Conservation (phyloP, 2,888 invertebrate species). For the Zaprionus lineosus region DNA sequence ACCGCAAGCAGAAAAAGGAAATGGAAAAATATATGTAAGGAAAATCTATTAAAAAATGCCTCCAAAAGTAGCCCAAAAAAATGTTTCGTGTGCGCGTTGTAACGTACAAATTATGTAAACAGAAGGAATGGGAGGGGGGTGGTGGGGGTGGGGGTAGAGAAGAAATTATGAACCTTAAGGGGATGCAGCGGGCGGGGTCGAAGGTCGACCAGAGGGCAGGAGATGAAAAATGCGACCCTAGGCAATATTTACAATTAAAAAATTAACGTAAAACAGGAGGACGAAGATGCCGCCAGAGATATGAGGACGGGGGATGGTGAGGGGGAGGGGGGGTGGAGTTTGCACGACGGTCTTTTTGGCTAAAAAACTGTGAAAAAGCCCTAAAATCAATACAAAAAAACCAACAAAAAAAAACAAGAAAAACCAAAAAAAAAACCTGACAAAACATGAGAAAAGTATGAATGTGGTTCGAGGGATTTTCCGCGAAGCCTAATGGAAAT, state of each 20-base stretch:
- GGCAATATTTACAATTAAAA: conserved; percentile 79
- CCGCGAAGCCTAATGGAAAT: conserved; percentile 72
- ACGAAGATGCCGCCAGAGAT: conserved; percentile 31
- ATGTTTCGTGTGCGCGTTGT: conserved; percentile 72
- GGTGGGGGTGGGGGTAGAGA: not conserved
- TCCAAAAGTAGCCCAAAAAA: conserved; percentile 65
- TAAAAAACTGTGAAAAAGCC: conserved; percentile 73
- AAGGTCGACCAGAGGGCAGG: conserved; percentile 24
- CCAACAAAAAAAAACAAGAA: conserved; percentile 31
- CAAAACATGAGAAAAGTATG: conserved; percentile 64
- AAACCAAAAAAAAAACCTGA: conserved; percentile 20
- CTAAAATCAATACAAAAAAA: conserved; percentile 70
- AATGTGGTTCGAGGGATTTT: conserved; percentile 72
- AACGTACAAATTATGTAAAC: conserved; percentile 78
- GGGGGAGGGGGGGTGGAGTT: not conserved
- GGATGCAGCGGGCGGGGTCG: conserved; percentile 19
- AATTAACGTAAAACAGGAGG: conserved; percentile 77
- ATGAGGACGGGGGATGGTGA: not conserved
- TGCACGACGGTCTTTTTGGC: conserved; percentile 11
- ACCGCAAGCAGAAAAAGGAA: conserved; percentile 43
- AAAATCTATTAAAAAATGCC: conserved; percentile 69
- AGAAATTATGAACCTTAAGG: conserved; percentile 71
- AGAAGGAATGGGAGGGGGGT: conserved; percentile 30
- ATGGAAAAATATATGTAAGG: conserved; percentile 27
- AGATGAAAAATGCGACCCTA: conserved; percentile 75